Percentiles rank a stretch among this genome's conserved stretches.
phyloP scores from a whole-genome alignment of 23 tunicate genomes.

The Styela clava region DNA sequence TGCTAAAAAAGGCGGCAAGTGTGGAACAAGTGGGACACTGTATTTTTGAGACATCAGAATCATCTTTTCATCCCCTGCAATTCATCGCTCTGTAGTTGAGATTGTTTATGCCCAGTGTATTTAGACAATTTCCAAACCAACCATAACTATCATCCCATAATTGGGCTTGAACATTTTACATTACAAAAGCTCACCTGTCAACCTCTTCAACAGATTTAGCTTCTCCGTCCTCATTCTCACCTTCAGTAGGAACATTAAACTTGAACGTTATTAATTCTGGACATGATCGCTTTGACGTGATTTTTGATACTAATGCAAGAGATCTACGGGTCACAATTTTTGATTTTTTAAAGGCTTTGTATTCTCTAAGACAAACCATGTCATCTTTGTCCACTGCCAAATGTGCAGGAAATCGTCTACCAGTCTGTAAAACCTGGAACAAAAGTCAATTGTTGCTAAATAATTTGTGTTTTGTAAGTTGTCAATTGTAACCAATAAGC shows the following conservation, averaged over 20 bases:
- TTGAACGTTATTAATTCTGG: slow-evolving; percentile 88
- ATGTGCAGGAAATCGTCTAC: slow-evolving; percentile 13
- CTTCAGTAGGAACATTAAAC: slow-evolving; percentile 39
- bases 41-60: too few species aligned
- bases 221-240: slow-evolving; percentile 7
- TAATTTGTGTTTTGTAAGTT: too few species aligned
- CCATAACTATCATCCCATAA: not conserved
- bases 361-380: slow-evolving; percentile 59
- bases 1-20: too few species aligned
- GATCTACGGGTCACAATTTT: slow-evolving; percentile 38
- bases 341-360: slow-evolving; percentile 32
- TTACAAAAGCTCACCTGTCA: slow-evolving; percentile 29
- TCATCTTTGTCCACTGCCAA: slow-evolving; percentile 34
- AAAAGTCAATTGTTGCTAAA: not conserved
- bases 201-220: slow-evolving; percentile 32
- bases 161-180: too few species aligned
- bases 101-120: too few species aligned
- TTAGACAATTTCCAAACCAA: too few species aligned
- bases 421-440: slow-evolving; percentile 7
- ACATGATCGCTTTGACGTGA: slow-evolving; percentile 71
- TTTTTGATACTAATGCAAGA: slow-evolving; percentile 53
- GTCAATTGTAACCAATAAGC: too few species aligned
- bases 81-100: too few species aligned
- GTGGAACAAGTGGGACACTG: too few species aligned
- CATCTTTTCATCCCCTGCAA: too few species aligned